phyloP scores from a whole-genome alignment of 30 jellyfish, hydroid and myxozoan genomes.

The Calvadosia cruxmelitensis region DNA sequence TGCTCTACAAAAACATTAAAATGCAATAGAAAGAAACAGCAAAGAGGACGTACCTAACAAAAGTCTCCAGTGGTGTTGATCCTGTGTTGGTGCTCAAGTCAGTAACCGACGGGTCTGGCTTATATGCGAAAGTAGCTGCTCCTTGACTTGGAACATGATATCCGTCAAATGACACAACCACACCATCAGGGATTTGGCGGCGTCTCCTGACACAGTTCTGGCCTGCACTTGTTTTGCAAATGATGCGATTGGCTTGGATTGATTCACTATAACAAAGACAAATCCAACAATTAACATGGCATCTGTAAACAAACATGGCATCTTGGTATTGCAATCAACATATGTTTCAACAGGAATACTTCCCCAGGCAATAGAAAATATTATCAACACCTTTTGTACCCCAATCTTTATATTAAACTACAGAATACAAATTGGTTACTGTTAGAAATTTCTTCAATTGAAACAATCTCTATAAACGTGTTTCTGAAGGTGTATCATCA shows the following conservation, averaged over 20 bases:
- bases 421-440: too few relatives aligned
- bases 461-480: too few relatives aligned
- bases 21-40: too few relatives aligned
- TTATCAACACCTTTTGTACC: too few relatives aligned
- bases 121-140: constrained; percentile 19
- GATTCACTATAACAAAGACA: constrained; percentile 2
- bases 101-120: constrained; percentile 46
- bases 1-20: too few relatives aligned
- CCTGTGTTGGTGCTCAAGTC: constrained; percentile 37
- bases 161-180: constrained; percentile 44
- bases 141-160: constrained; percentile 12
- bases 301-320: background rate
- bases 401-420: too few relatives aligned
- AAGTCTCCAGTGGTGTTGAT: constrained; percentile 18
- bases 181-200: constrained; percentile 10
- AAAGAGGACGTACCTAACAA: constrained; percentile 28
- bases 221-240: constrained; percentile 11
- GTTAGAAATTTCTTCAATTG: too few relatives aligned
- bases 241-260: background rate
- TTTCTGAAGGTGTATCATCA: too few relatives aligned
- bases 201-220: constrained; percentile 31
- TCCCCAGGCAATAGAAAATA: too few relatives aligned
- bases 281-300: background rate
- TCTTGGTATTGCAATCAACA: background rate
- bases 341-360: too few relatives aligned